phyloP scores from a whole-genome alignment of 2,797 vertebrate genomes.

The Chrosomus eos region DNA sequence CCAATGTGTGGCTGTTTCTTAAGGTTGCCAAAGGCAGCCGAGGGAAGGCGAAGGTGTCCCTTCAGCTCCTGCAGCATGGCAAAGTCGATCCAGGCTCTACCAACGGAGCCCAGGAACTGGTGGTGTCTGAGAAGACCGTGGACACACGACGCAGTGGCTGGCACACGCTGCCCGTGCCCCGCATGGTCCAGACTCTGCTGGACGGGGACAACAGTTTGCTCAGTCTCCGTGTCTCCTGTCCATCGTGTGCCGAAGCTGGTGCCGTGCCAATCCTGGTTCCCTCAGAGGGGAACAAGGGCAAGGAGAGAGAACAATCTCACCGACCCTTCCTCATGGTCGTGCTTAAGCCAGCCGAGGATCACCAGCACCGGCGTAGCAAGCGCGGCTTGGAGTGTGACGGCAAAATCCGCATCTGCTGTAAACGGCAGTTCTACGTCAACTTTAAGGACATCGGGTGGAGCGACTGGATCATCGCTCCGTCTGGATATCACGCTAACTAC shows the following conservation, averaged over 20 bases:
- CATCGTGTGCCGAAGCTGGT: conserved; percentile 82
- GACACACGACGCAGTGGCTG: conserved; percentile 87
- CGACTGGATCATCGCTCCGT: conserved; percentile 98
- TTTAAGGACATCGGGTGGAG: conserved; percentile 96
- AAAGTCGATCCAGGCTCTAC: conserved; percentile 63
- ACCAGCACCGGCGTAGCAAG: conserved; percentile 80
- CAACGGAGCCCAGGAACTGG: conserved; percentile 72
- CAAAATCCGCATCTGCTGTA: conserved; percentile 88
- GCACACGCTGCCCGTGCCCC: conserved; percentile 85
- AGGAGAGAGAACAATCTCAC: conserved; percentile 84
- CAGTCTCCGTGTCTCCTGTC: conserved; percentile 82
- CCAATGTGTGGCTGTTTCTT: conserved; percentile 87
- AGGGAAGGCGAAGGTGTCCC: conserved; percentile 83
- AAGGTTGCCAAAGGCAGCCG: conserved; percentile 86
- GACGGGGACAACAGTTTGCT: conserved; percentile 79
- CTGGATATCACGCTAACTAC: conserved; percentile 89
- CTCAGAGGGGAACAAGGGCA: conserved; percentile 71
- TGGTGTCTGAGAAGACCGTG: conserved; percentile 85
- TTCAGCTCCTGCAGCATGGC: conserved; percentile 80
- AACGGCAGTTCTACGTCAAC: conserved; percentile 88
- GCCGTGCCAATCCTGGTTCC: conserved; percentile 78
- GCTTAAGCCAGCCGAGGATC: conserved; percentile 82
- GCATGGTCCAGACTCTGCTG: conserved; percentile 81
- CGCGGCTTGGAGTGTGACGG: conserved; percentile 87
- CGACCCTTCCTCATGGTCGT: conserved; percentile 88